Evolutionary conservation across 1,140 invertebrate species (phyloP).

Genomic region (Drosophila willistoni): DNA sequence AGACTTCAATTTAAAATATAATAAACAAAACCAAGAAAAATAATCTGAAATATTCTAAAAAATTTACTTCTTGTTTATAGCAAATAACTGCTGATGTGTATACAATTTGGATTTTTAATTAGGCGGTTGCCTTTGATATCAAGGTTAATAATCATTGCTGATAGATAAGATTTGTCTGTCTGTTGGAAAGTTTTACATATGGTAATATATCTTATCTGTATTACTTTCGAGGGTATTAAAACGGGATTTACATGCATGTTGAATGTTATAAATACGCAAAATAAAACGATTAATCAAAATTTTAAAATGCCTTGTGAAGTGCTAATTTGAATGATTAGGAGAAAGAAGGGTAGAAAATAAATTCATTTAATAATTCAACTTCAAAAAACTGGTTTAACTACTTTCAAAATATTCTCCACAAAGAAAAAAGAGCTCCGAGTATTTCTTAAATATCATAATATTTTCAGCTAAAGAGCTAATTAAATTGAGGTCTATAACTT

Average conservation of each 20-base stretch:
- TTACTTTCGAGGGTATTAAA: neutral
- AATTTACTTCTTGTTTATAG: neutral
- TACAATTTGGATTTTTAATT: neutral
- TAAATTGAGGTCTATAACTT: neutral
- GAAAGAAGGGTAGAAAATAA: neutral
- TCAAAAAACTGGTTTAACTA: neutral
- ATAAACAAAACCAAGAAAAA: too few species aligned
- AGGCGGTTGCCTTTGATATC: neutral
- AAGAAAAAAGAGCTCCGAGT: too few species aligned
- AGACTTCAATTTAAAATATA: too few species aligned
- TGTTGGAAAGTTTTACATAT: neutral
- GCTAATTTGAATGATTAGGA: constrained; percentile 7
- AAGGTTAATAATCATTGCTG: neutral
- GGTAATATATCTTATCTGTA: constrained; percentile 19
- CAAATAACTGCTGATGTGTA: neutral
- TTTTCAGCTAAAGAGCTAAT: too few species aligned
- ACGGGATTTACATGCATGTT: constrained; percentile 58
- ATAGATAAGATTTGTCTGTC: neutral
- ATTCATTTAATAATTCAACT: neutral
- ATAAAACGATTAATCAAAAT: constrained; percentile 14
- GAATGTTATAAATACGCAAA: constrained; percentile 24
- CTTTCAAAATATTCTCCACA: too few species aligned
- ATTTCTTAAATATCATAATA: too few species aligned
- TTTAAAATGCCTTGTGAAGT: neutral
- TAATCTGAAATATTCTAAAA: too few species aligned